A percentile compares a stretch with the other conserved stretches of the same genome.
Evolutionary conservation across 2,113 vertebrate species (phyloP).

Genomic region (Strix uralensis): DNA sequence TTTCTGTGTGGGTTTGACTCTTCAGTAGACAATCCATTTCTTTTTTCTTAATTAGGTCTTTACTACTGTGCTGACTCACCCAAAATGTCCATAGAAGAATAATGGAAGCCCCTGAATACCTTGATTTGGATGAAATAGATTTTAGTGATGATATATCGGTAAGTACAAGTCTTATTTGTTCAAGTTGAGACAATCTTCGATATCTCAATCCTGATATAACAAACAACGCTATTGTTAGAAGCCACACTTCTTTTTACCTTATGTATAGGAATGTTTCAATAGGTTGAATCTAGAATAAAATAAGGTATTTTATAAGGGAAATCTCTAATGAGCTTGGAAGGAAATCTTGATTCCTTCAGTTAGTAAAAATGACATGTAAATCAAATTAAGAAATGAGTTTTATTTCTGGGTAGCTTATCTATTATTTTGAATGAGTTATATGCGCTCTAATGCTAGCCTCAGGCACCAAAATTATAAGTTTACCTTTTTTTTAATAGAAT

Average conservation of each 20-base stretch:
- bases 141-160: constrained; percentile 95
- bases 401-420: background rate
- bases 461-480: background rate
- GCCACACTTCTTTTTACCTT: background rate
- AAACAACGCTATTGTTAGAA: background rate
- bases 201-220: background rate
- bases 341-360: background rate
- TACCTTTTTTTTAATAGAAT: background rate
- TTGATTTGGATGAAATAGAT: constrained; percentile 99
- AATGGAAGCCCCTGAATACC: constrained; percentile 98
- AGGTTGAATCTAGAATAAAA: background rate
- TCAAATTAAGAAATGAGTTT: background rate
- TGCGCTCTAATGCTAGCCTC: background rate
- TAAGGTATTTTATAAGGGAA: background rate
- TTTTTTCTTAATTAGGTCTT: constrained; percentile 68
- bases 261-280: background rate
- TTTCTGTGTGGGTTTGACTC: background rate
- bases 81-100: constrained; percentile 89
- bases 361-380: background rate
- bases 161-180: constrained; percentile 68
- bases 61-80: constrained; percentile 33
- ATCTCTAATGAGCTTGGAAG: background rate
- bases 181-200: background rate
- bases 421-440: background rate
- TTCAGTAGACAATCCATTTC: background rate